Conservation (phyloP, 2,113 vertebrate species). For the Nyctibius bracteatus region DNA sequence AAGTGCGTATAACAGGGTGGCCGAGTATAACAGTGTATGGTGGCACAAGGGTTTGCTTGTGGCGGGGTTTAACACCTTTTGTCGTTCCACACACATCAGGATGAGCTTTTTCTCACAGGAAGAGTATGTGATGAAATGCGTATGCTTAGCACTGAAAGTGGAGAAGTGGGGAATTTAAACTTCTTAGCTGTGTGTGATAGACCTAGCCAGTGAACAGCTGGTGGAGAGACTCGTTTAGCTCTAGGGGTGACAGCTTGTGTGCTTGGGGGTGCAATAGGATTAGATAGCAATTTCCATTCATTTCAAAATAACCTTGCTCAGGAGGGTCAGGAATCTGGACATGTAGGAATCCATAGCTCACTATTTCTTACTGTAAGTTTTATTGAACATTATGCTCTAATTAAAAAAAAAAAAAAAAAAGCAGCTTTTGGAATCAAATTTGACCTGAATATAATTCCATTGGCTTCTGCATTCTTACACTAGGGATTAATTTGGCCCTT, state of each 20-base stretch:
- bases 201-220: conserved; percentile 24
- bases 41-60: neutral
- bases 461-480: conserved; percentile 25
- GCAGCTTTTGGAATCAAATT: conserved; percentile 32
- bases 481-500: conserved; percentile 65
- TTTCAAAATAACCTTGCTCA: conserved; percentile 12
- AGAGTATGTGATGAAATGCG: neutral
- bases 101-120: neutral
- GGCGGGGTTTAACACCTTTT: neutral
- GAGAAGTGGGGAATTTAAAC: conserved; percentile 28
- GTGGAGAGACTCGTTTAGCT: conserved; percentile 30
- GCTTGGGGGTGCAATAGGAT: conserved; percentile 21
- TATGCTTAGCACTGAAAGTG: neutral
- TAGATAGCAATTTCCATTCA: conserved; percentile 1
- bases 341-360: neutral
- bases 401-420: conserved; percentile 8
- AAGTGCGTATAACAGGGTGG: neutral
- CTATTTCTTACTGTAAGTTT: neutral
- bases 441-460: conserved; percentile 52
- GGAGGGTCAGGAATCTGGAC: conserved; percentile 2
- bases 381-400: conserved; percentile 19
- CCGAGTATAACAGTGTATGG: accelerated
- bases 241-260: conserved; percentile 6
- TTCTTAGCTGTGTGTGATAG: conserved; percentile 8
- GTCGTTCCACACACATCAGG: neutral